Evolutionary conservation across 37 sponge, comb jelly and placozoan species (phyloP).

Genomic region (Diacarnus erythraeanus): DNA sequence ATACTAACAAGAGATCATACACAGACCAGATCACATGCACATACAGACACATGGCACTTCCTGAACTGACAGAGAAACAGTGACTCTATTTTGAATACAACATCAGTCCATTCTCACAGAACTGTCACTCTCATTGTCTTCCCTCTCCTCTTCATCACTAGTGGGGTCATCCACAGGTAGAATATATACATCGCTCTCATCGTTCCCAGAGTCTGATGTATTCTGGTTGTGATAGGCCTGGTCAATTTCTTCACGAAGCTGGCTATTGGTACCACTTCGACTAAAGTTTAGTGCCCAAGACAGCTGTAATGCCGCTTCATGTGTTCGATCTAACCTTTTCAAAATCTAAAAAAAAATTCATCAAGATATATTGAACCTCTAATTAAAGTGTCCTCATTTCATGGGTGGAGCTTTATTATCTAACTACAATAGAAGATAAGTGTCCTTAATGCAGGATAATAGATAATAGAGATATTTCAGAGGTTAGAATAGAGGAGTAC

Average conservation of each 20-base stretch:
- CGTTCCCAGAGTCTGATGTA: background rate
- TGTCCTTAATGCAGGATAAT: no score
- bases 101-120: background rate
- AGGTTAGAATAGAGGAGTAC: no score
- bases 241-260: constrained; percentile 37
- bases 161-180: background rate
- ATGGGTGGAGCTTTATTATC: no score
- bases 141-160: constrained; percentile 2
- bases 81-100: no score
- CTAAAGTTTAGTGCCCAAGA: constrained; percentile 81
- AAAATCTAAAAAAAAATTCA: constrained; percentile 29
- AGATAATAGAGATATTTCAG: no score
- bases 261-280: constrained; percentile 15
- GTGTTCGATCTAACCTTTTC: constrained; percentile 57
- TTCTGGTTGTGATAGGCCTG: constrained; percentile 22
- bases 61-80: no score
- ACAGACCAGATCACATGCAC: no score
- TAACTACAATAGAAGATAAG: no score
- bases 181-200: background rate
- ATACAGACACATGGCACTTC: no score
- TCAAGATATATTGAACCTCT: no score
- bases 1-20: no score
- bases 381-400: no score
- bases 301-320: constrained; percentile 76
- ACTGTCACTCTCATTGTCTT: background rate